phyloP scores from a whole-genome alignment of 2,797 vertebrate genomes.

The Silurus aristotelis region DNA sequence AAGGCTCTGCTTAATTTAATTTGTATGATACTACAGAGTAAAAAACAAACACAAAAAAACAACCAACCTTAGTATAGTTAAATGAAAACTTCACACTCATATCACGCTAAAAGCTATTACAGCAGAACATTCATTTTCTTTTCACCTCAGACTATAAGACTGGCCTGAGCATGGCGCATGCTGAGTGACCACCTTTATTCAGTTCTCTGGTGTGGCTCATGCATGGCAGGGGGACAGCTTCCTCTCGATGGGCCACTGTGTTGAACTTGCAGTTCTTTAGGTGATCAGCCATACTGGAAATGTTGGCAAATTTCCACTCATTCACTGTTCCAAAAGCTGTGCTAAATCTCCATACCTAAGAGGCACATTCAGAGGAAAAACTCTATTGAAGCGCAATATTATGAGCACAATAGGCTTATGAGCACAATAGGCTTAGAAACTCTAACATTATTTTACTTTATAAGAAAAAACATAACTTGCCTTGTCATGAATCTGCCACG shows the following conservation, averaged over 20 bases:
- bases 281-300: conserved; percentile 98
- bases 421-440: neutral
- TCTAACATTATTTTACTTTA: neutral
- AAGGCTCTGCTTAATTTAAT: conserved; percentile 80
- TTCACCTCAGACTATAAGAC: conserved; percentile 78
- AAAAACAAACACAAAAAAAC: conserved; percentile 54
- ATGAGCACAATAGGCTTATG: neutral
- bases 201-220: conserved; percentile 98
- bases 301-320: conserved; percentile 98
- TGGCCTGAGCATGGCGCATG: conserved; percentile 94
- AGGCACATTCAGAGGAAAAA: conserved; percentile 2
- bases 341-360: conserved; percentile 96
- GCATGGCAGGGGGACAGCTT: conserved; percentile 93
- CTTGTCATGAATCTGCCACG: conserved; percentile 98
- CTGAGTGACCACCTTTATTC: conserved; percentile 91
- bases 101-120: conserved; percentile 62
- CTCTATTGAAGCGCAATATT: neutral
- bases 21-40: conserved; percentile 73
- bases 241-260: conserved; percentile 84
- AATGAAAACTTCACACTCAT: conserved; percentile 60
- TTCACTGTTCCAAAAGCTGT: conserved; percentile 96
- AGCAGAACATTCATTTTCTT: conserved; percentile 43
- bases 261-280: conserved; percentile 97
- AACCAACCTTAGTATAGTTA: conserved; percentile 18
- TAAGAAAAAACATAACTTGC: conserved; percentile 57